A percentile compares a stretch with the other conserved stretches of the same genome.
Conservation (phyloP, 2,113 vertebrate species). For the Myrmophylax atrothorax region DNA sequence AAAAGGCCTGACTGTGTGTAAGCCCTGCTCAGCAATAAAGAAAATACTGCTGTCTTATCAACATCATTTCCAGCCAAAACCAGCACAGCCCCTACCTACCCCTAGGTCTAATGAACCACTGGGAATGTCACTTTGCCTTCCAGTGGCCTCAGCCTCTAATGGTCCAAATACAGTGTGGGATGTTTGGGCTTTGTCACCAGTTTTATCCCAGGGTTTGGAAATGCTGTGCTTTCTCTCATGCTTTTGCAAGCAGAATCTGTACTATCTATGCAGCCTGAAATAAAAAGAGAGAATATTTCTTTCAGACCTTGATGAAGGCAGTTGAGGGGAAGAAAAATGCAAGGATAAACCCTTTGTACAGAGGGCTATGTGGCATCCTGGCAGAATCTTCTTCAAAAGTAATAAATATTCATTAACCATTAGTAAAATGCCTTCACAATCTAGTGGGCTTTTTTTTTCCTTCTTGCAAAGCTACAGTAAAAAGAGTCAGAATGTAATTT, state of each 20-base stretch:
- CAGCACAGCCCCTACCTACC: neutral
- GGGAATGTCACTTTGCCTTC: neutral
- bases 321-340: neutral
- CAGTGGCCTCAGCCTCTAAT: neutral
- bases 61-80: neutral
- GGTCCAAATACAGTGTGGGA: neutral
- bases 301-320: neutral
- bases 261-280: neutral
- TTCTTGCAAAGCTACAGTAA: neutral
- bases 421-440: slow-evolving; percentile 13
- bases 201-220: neutral
- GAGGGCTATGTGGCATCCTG: neutral
- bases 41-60: neutral
- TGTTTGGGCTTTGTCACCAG: neutral
- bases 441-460: neutral
- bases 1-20: neutral
- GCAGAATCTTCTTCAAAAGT: neutral
- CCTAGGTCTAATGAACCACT: neutral
- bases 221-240: neutral
- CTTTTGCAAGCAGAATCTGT: neutral
- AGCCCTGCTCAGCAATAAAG: neutral
- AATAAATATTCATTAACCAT: slow-evolving; percentile 42
- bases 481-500: neutral
- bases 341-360: neutral
- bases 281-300: neutral